phyloP scores from a whole-genome alignment of 2,797 vertebrate genomes.

The Furcifer pardalis region DNA sequence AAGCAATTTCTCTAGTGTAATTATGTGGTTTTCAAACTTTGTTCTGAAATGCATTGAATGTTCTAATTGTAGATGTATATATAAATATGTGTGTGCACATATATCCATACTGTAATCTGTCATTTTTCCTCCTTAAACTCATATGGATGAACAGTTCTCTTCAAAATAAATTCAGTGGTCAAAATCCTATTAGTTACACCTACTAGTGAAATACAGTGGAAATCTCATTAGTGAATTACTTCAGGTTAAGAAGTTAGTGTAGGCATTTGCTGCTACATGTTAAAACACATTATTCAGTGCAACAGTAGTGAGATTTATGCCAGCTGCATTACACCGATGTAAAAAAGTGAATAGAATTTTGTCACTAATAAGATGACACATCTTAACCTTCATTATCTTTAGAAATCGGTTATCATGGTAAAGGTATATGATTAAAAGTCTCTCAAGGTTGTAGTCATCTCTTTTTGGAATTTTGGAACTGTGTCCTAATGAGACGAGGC shows the following conservation, averaged over 20 bases:
- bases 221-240: no score
- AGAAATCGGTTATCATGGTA: neutral
- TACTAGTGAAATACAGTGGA: no score
- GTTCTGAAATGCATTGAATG: slow-evolving; percentile 47
- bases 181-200: no score
- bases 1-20: slow-evolving; percentile 64
- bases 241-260: no score
- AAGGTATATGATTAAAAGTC: slow-evolving; percentile 8
- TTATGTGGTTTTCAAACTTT: slow-evolving; percentile 48
- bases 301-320: no score
- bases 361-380: neutral
- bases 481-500: neutral
- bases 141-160: neutral
- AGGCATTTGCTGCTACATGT: no score
- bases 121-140: no score
- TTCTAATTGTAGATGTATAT: slow-evolving; percentile 29
- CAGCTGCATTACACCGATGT: neutral
- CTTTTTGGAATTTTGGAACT: slow-evolving; percentile 30
- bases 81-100: neutral
- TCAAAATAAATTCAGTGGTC: neutral
- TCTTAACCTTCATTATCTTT: neutral
- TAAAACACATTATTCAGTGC: no score
- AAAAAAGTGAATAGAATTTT: no score
- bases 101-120: no score
- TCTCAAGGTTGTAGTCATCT: slow-evolving; percentile 21